Evolutionary conservation across 2,113 vertebrate species (phyloP).

Genomic region (Rhinopithecus roxellana): DNA sequence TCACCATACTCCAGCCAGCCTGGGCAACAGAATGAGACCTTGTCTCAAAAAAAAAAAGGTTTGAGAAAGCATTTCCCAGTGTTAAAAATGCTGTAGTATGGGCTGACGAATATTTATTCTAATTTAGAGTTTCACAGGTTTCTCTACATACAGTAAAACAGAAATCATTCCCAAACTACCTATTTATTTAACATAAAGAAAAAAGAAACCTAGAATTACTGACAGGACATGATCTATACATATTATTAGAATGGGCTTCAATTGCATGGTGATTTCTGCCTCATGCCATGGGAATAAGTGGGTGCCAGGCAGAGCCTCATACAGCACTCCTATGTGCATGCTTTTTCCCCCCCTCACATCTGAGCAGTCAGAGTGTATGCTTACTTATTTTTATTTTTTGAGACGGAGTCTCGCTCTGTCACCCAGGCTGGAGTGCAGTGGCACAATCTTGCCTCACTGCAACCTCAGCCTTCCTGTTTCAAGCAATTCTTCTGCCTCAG

Average conservation of each 20-base stretch:
- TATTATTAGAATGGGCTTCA: neutral
- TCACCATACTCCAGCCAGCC: too few species aligned
- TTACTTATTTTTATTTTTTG: too few species aligned
- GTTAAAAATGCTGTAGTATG: neutral
- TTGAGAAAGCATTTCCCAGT: neutral
- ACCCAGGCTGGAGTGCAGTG: too few species aligned
- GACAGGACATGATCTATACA: neutral
- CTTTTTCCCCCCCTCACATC: too few species aligned
- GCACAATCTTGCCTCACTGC: too few species aligned
- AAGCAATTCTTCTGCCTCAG: too few species aligned
- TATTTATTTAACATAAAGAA: conserved; percentile 55
- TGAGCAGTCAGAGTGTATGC: too few species aligned
- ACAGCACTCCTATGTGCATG: neutral
- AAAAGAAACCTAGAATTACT: conserved; percentile 27
- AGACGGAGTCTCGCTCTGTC: too few species aligned
- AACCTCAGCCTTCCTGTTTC: too few species aligned
- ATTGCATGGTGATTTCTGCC: neutral
- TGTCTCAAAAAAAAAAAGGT: neutral
- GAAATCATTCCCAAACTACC: conserved; percentile 32
- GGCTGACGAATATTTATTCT: conserved; percentile 10
- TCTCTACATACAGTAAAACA: neutral
- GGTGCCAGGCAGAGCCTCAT: neutral
- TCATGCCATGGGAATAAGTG: neutral
- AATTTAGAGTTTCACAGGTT: conserved; percentile 43
- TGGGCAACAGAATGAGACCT: too few species aligned